Evolutionary conservation across 2,888 invertebrate genomes (phyloP), one percentile per base, ranked within the genome.

Genomic region (Drepana falcataria): DNA sequence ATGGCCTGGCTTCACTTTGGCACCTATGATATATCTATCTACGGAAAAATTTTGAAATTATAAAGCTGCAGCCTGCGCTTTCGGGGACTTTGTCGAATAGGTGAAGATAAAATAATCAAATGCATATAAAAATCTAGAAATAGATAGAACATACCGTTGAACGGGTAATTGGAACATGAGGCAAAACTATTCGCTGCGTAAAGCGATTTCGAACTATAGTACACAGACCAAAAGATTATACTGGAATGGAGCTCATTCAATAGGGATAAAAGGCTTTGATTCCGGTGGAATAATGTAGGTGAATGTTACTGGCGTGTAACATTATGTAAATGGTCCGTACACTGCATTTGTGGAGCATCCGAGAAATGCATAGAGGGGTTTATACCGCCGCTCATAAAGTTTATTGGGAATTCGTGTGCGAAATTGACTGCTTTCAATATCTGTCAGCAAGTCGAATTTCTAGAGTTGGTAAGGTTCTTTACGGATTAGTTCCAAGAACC

Each of bases 241-340:
- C 49, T 56, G 6, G n/a, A 49, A 21, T 47, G 47, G 7, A 4
- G 6, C n/a, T 33, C 34, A 9, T 48, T 35, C 35, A 44, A 44
- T 40, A 37, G 48, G 53, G 48, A 54, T 56, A 54, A 56, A 56
- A 48, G 55, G 37, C 52, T 52, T 59, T 59, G 61, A 58, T 63
- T 60, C 59, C 58, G 56, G 48, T 53, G 59, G 61, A 59, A 53
- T 57, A 56, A 63, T 62, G 62, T 64, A 57, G 63, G 66, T 60
- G 59, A 63, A 65, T 65, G 65, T 64, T 65, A 57, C 63, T 48
- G 59, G 61, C 54, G 57, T 58, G 61, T 65, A 60, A 53, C 57
- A 63, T 64, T 64, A 66, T 68, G 65, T 64, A 63, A 67, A 69
- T 66, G 59, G 63, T 57, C 55, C 57, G 54, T 52, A 35, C 35